These are phyloP conservation scores for Nymphalis urticae DNA, from an alignment of 2,888 invertebrate species.

Conservation along the genomic window DNA sequence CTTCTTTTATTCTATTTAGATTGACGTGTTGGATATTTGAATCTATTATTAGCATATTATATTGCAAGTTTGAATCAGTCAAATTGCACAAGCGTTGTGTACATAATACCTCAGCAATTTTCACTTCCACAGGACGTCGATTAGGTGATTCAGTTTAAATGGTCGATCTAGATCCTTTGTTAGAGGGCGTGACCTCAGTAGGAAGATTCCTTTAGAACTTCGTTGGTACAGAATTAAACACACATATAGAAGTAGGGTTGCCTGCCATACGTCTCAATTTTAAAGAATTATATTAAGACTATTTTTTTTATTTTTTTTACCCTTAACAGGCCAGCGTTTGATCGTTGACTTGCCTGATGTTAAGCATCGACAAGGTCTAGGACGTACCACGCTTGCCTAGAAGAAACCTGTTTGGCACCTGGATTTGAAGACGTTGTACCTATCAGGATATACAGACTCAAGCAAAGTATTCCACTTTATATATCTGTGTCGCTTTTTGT, in stretches of 20 bases:
- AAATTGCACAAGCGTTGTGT: conserved; percentile 1
- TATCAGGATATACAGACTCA: no score
- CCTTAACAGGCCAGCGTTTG: no score
- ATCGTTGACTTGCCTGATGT: no score
- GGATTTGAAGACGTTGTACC: no score
- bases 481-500: no score
- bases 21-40: no score
- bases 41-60: neutral
- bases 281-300: neutral
- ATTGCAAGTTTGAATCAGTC: neutral
- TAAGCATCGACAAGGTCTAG: no score
- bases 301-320: no score
- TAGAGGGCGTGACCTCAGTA: conserved; percentile 11
- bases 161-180: conserved; percentile 27
- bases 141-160: conserved; percentile 26
- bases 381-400: no score
- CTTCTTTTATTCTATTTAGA: no score
- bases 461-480: no score
- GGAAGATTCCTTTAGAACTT: conserved; percentile 13
- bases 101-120: conserved; percentile 15
- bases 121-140: conserved; percentile 22
- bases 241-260: neutral
- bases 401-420: no score
- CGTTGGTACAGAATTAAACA: neutral
- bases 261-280: neutral